Evolutionary conservation across 2,888 invertebrate genomes (phyloP), one percentile per base, ranked within the genome.

Genomic region (Polydrusus tereticollis): DNA sequence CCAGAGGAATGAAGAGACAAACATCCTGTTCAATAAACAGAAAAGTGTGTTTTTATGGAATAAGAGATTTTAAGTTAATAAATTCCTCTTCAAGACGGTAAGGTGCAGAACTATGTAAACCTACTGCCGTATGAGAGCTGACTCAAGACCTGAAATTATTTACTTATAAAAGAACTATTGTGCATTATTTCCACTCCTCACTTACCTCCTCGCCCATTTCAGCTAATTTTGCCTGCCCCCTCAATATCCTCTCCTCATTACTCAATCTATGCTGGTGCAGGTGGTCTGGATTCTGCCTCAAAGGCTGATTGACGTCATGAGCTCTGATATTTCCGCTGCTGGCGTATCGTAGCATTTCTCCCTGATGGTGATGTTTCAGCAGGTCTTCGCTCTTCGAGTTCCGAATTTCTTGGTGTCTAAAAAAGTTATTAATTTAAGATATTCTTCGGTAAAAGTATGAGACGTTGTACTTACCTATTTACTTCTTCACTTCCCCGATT

Each of bases 141-240:
- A n/a, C n/a, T n/a, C n/a, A n/a, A n/a, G n/a, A n/a, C n/a, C n/a
- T n/a, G n/a, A n/a, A n/a, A n/a, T n/a, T n/a, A n/a, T n/a, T n/a
- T n/a, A n/a, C n/a, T n/a, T n/a, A n/a, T n/a, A n/a, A n/a, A n/a
- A n/a, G n/a, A n/a, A n/a, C n/a, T n/a, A n/a, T n/a, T n/a, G n/a
- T n/a, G n/a, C n/a, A n/a, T n/a, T n/a, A n/a, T n/a, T n/a, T n/a
- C n/a, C n/a, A n/a, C n/a, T n/a, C n/a, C n/a, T n/a, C n/a, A n/a
- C n/a, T 85, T 8, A 93, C 91, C 82, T 95, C 94, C 80, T 95
- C 94, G 2, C 93, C 91, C 93, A 94, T 80, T 85, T 94, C 94
- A 3, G 91, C 90, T 69, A 94, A 86, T 82, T 94, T 92, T 0
- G 92, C 92, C 47, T 88, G 86, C 0, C 90, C 88, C 23, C 85